These are phyloP conservation scores for Caenorhabditis sinica DNA, from an alignment of 2,888 invertebrate genomes.

Conservation along the genomic window DNA sequence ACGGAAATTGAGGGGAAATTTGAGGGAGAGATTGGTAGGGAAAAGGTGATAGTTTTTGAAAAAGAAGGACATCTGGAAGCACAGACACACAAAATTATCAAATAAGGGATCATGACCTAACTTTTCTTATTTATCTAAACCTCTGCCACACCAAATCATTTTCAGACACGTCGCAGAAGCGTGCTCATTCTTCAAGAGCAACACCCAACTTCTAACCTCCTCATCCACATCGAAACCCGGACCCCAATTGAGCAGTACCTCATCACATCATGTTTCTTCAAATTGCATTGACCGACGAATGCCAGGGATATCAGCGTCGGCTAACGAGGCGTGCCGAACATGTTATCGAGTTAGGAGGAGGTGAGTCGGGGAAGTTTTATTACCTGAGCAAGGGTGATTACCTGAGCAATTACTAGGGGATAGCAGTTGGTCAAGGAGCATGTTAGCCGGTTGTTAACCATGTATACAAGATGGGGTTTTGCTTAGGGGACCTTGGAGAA, in stretches of 20 bases:
- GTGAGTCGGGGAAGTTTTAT: conserved; percentile 20
- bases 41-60: background rate
- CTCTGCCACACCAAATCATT: conserved; percentile 2
- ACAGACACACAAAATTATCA: no score
- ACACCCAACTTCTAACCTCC: conserved; percentile 79
- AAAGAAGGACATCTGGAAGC: background rate
- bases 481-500: no score
- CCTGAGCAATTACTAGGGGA: background rate
- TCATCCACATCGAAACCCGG: conserved; percentile 49
- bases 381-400: background rate
- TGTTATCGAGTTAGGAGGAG: conserved; percentile 77
- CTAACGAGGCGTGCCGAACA: conserved; percentile 75
- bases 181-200: conserved; percentile 83
- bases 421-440: conserved; percentile 25
- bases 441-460: conserved; percentile 20
- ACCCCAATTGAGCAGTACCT: conserved; percentile 7
- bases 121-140: background rate
- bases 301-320: conserved; percentile 59
- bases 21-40: background rate
- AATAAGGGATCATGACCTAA: background rate
- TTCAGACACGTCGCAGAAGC: conserved; percentile 85
- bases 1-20: conserved; percentile 22
- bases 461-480: background rate
- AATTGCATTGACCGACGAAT: conserved; percentile 74
- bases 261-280: conserved; percentile 28